These are phyloP conservation scores for Hyposmocoma kahamanoa DNA, from an alignment of 1,140 invertebrate genomes.

Conservation along the genomic window DNA sequence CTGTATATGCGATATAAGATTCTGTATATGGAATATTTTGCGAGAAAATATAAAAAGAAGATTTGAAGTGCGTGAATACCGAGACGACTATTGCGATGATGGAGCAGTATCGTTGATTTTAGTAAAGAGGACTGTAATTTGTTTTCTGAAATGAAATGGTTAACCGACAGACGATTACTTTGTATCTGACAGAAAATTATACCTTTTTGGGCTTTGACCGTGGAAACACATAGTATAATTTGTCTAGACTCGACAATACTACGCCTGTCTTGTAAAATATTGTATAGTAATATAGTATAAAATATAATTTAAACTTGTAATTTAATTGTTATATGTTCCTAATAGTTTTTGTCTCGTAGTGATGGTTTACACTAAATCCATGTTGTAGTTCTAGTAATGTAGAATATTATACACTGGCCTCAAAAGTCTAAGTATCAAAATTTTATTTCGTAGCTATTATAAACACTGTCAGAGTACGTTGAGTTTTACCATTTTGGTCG, in stretches of 20 bases:
- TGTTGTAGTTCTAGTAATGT: background rate
- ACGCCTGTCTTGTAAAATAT: slow-evolving; percentile 51
- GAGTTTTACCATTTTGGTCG: slow-evolving; percentile 10
- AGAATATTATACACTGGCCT: background rate
- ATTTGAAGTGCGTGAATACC: slow-evolving; percentile 15
- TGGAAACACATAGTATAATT: too few species aligned
- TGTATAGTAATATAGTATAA: slow-evolving; percentile 64
- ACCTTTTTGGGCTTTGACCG: too few species aligned
- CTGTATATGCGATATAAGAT: slow-evolving; percentile 22
- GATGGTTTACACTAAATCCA: slow-evolving; percentile 33
- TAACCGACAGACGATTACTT: too few species aligned
- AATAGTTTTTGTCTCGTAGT: slow-evolving; percentile 53
- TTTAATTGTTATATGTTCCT: slow-evolving; percentile 68
- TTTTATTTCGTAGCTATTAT: background rate
- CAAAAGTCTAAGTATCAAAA: background rate
- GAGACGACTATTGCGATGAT: slow-evolving; percentile 14
- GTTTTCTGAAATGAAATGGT: slow-evolving; percentile 18
- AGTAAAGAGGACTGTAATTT: slow-evolving; percentile 1
- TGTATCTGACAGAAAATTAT: too few species aligned
- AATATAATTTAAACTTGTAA: slow-evolving; percentile 59
- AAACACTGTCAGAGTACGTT: background rate
- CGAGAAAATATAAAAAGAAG: slow-evolving; percentile 12
- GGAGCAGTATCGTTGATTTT: background rate
- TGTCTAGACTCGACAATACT: too few species aligned
- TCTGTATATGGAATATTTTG: slow-evolving; percentile 19